Evolutionary conservation across 1,140 invertebrate species (phyloP), one percentile per base, ranked within the genome.

Genomic region (Brachionus manjavacas): DNA sequence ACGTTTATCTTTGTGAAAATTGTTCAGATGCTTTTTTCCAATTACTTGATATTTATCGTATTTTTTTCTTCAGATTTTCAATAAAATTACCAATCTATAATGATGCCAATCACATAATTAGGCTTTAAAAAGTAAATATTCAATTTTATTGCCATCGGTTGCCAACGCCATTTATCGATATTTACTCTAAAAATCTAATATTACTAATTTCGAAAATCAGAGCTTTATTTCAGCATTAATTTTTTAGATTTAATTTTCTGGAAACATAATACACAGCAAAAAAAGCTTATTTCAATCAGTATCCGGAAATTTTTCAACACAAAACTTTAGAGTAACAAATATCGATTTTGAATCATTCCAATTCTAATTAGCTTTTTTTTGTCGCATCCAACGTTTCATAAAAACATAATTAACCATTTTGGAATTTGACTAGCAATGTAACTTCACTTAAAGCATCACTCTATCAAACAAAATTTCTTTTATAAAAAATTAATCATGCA

Each of bases 311-410:
- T 60, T 60, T 52, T 52, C 16, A 20, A 60, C 20, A 60, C 52
- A 60, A 8, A 60, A 20, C 52, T 60, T 52, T n/a, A 60, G 9
- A 60, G 20, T 20, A 60, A 60, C 20, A 60, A 60, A 60, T 60
- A 60, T 60, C 52, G 52, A 60, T 60, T 60, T 60, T 60, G 52
- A 60, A 60, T 60, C 52, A 60, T 60, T 60, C 52, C 52, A 60
- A 60, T 60, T 23, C 52, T 60, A 60, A 60, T 60, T 60, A 60
- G 52, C 8, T 60, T 60, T 60, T 28, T 35, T 20, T 60, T 60
- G 52, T 60, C n/a, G 52, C 52, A 60, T 4, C 52, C 52, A 60
- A 60, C 16, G 52, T 20, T 60, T 60, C 52, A 60, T 1, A 60
- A 60, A 60, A 60, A 20, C 52, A 60, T 60, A 60, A 60, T 60